A percentile compares a stretch with the other conserved stretches of the same genome.
These are phyloP conservation scores for Tonatia bakeri DNA, from an alignment of 2,113 vertebrate genomes.

Conservation along the genomic window DNA sequence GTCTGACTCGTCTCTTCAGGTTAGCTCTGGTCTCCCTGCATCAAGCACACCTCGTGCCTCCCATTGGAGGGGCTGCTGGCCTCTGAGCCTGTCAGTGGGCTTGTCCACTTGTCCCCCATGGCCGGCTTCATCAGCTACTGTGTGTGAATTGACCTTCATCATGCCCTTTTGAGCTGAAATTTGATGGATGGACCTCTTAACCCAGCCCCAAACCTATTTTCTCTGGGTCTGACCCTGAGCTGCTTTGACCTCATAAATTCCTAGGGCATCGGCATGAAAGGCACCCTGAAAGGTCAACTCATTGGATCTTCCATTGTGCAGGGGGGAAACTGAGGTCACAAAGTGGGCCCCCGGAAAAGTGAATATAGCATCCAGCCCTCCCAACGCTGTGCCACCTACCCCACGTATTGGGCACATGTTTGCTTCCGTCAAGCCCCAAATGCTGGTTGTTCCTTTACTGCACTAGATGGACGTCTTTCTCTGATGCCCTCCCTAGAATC, in stretches of 20 bases:
- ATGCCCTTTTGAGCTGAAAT: neutral
- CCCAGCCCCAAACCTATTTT: neutral
- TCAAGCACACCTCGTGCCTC: neutral
- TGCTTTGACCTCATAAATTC: neutral
- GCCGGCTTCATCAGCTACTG: neutral
- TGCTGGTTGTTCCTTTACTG: neutral
- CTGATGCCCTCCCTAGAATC: neutral
- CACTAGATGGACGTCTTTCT: neutral
- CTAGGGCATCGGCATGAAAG: neutral
- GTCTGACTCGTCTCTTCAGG: neutral
- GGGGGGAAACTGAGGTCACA: neutral
- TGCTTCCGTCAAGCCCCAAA: neutral
- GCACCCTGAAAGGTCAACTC: neutral
- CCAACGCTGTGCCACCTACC: neutral
- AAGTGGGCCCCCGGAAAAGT: neutral
- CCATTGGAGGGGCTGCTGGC: neutral
- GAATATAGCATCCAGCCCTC: neutral
- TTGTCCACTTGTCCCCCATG: accelerated
- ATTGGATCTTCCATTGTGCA: neutral
- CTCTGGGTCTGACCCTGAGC: neutral
- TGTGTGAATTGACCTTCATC: neutral
- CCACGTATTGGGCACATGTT: neutral
- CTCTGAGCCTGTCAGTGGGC: neutral
- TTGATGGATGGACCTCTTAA: neutral
- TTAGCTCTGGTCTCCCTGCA: neutral